A percentile compares a stretch with the other conserved stretches of the same genome.
Evolutionary conservation across 1,140 invertebrate genomes (phyloP).

Genomic region (Bactericera cockerelli): DNA sequence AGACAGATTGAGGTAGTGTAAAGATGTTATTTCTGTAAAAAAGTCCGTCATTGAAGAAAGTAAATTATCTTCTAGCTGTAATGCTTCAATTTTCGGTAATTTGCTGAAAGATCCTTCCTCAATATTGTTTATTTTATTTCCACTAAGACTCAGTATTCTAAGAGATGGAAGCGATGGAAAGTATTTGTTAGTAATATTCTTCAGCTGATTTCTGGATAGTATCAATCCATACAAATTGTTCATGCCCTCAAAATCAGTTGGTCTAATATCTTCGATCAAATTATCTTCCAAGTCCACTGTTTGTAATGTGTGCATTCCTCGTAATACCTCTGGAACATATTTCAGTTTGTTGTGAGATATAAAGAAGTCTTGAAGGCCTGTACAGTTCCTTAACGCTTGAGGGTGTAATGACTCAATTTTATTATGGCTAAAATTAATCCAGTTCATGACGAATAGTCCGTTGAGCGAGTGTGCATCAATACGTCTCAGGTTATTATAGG

Average conservation of each 20-base stretch:
- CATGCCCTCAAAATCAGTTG: conserved; percentile 65
- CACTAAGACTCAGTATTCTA: conserved; percentile 74
- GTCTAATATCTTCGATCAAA: conserved; percentile 52
- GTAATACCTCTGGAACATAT: conserved; percentile 53
- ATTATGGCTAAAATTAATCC: conserved; percentile 67
- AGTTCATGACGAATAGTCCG: conserved; percentile 57
- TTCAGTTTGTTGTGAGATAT: conserved; percentile 63
- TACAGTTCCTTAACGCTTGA: conserved; percentile 67
- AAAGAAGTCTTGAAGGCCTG: conserved; percentile 59
- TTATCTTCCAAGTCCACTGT: conserved; percentile 71
- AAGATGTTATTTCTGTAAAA: conserved; percentile 62
- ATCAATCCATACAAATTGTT: conserved; percentile 63
- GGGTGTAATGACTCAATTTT: conserved; percentile 53
- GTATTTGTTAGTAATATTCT: conserved; percentile 63
- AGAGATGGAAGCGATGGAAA: conserved; percentile 66
- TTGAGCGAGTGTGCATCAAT: conserved; percentile 61
- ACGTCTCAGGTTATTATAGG: conserved; percentile 58
- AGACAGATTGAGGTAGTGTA: conserved; percentile 80
- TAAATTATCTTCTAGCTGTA: conserved; percentile 70
- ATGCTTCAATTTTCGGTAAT: conserved; percentile 63
- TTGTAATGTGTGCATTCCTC: conserved; percentile 53
- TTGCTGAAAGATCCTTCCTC: conserved; percentile 68
- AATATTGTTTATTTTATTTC: conserved; percentile 63
- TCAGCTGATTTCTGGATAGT: conserved; percentile 72
- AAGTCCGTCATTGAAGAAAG: conserved; percentile 69